A percentile compares a stretch with the other conserved stretches of the same genome.
These are phyloP conservation scores for Condylura cristata DNA, from an alignment of 2,113 vertebrate species.

Conservation along the genomic window DNA sequence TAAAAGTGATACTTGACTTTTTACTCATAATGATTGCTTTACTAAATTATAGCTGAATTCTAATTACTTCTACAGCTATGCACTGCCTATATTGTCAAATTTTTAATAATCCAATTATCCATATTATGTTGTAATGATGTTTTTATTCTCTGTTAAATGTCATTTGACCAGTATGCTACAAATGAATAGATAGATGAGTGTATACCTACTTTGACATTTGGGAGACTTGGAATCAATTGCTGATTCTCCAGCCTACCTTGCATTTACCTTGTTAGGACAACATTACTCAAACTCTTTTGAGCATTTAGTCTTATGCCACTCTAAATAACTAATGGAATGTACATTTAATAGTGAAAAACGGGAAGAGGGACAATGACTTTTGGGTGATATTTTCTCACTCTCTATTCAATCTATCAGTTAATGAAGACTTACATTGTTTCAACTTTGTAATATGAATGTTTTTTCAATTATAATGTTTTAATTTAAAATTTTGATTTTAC, in stretches of 20 bases:
- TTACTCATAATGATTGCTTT: neutral
- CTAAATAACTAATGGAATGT: neutral
- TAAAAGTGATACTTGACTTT: neutral
- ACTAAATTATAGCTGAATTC: constrained; percentile 10
- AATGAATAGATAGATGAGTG: neutral
- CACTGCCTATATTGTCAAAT: neutral
- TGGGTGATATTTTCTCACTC: neutral
- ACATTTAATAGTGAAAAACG: neutral
- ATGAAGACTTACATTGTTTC: constrained; percentile 16
- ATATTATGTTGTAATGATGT: neutral
- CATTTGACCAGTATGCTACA: neutral
- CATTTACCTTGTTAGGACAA: neutral
- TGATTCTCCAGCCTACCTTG: neutral
- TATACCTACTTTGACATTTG: neutral
- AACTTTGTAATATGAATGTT: neutral
- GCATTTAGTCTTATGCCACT: neutral
- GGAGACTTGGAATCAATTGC: neutral
- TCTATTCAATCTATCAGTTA: neutral
- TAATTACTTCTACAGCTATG: neutral
- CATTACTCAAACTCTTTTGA: neutral
- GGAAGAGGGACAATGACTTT: neutral
- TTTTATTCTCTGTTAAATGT: neutral
- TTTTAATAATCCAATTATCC: neutral
- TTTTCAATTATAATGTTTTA: constrained; percentile 28
- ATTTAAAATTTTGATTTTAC: constrained; percentile 42